Conservation (phyloP, 2,113 vertebrate genomes). For the Antidorcas marsupialis region DNA sequence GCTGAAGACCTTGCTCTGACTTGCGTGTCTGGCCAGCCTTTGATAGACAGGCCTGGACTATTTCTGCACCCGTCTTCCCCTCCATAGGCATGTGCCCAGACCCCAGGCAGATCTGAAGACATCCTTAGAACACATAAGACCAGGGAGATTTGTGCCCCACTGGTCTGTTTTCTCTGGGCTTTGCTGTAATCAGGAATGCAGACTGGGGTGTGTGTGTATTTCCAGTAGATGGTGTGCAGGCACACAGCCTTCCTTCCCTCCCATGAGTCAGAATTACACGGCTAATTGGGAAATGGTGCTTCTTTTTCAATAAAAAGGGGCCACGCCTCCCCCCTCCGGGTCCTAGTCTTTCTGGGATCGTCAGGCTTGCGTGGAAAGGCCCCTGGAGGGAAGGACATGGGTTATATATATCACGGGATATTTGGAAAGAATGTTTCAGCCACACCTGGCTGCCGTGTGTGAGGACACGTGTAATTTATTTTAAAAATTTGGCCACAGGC, state of each 20-base stretch:
- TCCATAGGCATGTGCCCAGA: neutral
- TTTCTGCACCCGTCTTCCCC: neutral
- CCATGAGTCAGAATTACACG: neutral
- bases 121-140: neutral
- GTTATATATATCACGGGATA: neutral
- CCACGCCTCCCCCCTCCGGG: neutral
- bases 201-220: neutral
- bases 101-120: neutral
- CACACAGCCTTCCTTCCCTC: neutral
- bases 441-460: slow-evolving; percentile 52
- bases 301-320: neutral
- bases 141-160: neutral
- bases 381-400: neutral
- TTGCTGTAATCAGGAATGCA: slow-evolving; percentile 3
- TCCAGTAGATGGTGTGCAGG: neutral
- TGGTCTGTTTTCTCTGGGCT: slow-evolving; percentile 18
- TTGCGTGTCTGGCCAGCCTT: neutral
- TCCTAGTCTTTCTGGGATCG: neutral
- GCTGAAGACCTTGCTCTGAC: neutral
- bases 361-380: neutral
- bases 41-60: neutral
- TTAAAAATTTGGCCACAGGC: slow-evolving; percentile 68
- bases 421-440: slow-evolving; percentile 27
- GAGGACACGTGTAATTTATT: slow-evolving; percentile 64
- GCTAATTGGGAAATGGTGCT: neutral